A percentile compares a stretch with the other conserved stretches of the same genome.
Evolutionary conservation across 2,797 vertebrate species (phyloP).

Genomic region (Iguana delicatissima): DNA sequence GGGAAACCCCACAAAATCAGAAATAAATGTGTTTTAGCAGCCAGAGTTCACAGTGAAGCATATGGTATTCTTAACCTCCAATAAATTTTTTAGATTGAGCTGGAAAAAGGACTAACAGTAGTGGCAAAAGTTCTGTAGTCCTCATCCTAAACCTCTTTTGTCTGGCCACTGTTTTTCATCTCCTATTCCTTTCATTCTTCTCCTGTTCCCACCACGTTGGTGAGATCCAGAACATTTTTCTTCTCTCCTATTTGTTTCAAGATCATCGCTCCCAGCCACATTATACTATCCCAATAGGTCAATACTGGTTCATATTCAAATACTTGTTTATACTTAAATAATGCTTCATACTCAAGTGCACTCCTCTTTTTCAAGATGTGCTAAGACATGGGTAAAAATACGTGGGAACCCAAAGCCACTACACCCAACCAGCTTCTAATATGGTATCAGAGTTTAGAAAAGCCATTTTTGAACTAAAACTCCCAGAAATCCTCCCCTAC

Average conservation of each 20-base stretch:
- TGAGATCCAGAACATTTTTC: background rate
- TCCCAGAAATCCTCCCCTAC: background rate
- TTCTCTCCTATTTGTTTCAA: background rate
- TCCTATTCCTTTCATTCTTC: too few species aligned
- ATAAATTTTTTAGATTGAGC: too few species aligned
- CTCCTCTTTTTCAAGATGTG: background rate
- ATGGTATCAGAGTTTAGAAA: background rate
- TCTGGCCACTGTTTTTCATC: too few species aligned
- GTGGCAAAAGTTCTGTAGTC: background rate
- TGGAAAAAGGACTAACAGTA: background rate
- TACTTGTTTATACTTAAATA: background rate
- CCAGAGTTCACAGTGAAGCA: background rate
- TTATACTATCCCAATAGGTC: too few species aligned
- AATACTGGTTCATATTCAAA: background rate
- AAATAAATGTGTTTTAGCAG: background rate
- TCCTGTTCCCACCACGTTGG: background rate
- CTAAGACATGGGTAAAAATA: background rate
- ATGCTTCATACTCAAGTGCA: background rate
- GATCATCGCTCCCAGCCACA: background rate
- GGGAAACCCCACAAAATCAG: background rate
- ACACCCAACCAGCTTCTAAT: background rate
- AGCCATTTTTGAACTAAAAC: background rate
- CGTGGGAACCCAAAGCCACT: background rate
- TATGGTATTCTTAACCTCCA: background rate
- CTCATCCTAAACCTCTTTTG: background rate